Evolutionary conservation across 1,140 invertebrate species (phyloP).

Genomic region (Cydia pomonella): DNA sequence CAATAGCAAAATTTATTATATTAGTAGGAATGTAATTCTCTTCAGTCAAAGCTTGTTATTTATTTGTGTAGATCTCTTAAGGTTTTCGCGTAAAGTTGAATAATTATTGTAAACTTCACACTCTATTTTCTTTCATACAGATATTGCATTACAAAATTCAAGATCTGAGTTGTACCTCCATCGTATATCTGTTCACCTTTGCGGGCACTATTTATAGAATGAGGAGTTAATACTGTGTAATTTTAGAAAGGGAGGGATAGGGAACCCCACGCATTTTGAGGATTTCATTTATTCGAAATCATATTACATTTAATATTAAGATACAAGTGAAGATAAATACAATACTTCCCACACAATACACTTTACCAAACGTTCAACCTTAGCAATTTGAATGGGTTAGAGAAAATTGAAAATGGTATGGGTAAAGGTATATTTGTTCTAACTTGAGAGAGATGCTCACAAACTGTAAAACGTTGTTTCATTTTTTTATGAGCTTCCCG

Average conservation of each 20-base stretch:
- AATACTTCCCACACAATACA: background rate
- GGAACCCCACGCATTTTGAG: background rate
- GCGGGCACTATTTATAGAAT: conserved; percentile 18
- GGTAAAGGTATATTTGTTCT: no score
- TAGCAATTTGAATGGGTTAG: no score
- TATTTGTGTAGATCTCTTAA: no score
- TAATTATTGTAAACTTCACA: conserved; percentile 34
- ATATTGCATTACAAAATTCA: background rate
- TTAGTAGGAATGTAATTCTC: no score
- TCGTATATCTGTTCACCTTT: conserved; percentile 12
- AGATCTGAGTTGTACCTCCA: background rate
- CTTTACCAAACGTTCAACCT: background rate
- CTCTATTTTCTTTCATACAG: background rate
- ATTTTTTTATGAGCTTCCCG: no score
- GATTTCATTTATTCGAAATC: background rate
- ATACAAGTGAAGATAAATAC: background rate
- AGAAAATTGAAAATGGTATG: no score
- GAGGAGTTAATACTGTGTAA: background rate
- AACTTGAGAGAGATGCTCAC: no score
- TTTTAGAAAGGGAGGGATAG: background rate
- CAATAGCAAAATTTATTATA: no score
- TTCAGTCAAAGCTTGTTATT: no score
- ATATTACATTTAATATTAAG: background rate
- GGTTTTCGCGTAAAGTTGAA: background rate
- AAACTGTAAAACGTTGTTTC: no score